Conservation (phyloP, 1,140 invertebrate genomes). For the Drosophila sproati region DNA sequence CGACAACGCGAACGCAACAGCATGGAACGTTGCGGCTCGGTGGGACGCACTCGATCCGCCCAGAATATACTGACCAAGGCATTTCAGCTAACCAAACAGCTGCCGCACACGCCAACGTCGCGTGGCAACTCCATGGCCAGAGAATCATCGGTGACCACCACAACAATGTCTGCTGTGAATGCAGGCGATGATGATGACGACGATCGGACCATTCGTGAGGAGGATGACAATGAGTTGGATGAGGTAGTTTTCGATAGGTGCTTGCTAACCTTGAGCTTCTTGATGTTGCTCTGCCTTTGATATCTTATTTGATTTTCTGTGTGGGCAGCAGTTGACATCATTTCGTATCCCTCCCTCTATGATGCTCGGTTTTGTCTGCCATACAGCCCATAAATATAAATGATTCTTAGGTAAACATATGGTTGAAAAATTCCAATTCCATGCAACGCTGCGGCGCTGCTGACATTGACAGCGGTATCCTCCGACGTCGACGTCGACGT, state of each 20-base stretch:
- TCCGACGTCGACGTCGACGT: constrained; percentile 28
- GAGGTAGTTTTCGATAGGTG: constrained; percentile 47
- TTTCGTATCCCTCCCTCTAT: constrained; percentile 24
- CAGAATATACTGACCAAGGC: constrained; percentile 93
- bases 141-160: constrained; percentile 79
- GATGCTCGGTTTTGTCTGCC: constrained; percentile 14
- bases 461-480: constrained; percentile 69
- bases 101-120: constrained; percentile 79
- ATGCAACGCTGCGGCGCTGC: constrained; percentile 40
- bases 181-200: constrained; percentile 66
- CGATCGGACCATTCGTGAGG: constrained; percentile 79
- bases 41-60: constrained; percentile 89
- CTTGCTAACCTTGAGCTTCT: constrained; percentile 55
- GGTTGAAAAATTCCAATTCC: constrained; percentile 51
- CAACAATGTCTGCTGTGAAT: constrained; percentile 25
- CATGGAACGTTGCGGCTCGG: constrained; percentile 74
- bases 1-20: constrained; percentile 74
- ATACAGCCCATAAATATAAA: constrained; percentile 9
- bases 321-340: constrained; percentile 48
- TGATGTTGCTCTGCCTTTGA: neutral
- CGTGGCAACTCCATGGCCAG: constrained; percentile 84
- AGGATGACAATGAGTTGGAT: constrained; percentile 75
- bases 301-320: constrained; percentile 18
- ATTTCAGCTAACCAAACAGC: constrained; percentile 89
- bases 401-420: constrained; percentile 47